Evolutionary conservation across 2,113 vertebrate species (phyloP), one percentile per base, ranked within the genome.

Genomic region (Trichomycterus rosablanca): DNA sequence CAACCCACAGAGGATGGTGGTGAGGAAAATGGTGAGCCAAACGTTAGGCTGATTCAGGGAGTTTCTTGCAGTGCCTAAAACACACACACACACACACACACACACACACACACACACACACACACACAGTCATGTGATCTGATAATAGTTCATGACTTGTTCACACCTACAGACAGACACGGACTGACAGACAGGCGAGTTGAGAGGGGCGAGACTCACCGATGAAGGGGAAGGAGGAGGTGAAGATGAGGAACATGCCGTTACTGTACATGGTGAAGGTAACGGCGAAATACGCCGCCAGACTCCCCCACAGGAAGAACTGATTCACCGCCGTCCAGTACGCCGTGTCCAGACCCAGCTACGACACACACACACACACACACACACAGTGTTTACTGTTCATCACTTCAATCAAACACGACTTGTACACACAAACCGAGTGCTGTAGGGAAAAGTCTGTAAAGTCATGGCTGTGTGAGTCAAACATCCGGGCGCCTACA

Each of bases 311-410:
- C 44, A 91, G 84, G 68, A 97, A 91, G 67, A 97, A 86, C 59
- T 99, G 96, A 79, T 91, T 98, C 63, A 97, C 82, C 2, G 88
- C 74, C 0, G 94, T 98, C 96, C 96, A 99, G 79, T 91, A 96
- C 49, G 83, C 72, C 0, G 90, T 98, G 75, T 93, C 90, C 76
- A 99, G 77, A 23, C 88, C 90, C 59, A 97, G 82, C 94, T 99
- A 71, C n/a, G 72, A 66, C 1, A 66, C 7, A 2, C 76, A 83
- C 6, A 63, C 16, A 62, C n/a, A n/a, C n/a, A n/a, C n/a, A n/a
- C n/a, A n/a, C n/a, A n/a, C n/a, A n/a, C n/a, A n/a, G n/a, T n/a
- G n/a, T n/a, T n/a, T n/a, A n/a, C n/a, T n/a, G n/a, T n/a, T n/a
- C n/a, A n/a, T n/a, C n/a, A n/a, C n/a, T n/a, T n/a, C n/a, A n/a